Conservation (phyloP, 2,113 vertebrate species). For the Stegostoma tigrinum region DNA sequence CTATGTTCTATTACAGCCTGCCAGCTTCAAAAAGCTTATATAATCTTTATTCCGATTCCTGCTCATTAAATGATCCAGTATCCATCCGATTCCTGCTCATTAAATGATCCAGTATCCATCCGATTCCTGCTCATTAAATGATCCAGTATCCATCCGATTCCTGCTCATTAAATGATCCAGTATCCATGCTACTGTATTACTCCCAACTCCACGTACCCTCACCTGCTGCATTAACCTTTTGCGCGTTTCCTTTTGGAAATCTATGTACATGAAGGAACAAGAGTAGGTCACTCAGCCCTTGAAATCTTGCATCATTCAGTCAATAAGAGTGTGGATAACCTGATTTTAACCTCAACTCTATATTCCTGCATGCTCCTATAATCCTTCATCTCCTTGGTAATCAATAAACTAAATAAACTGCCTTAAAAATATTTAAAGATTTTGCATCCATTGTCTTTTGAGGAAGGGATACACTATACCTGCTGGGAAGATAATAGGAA, state of each 20-base stretch:
- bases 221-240: background rate
- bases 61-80: background rate
- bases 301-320: too few species aligned
- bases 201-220: background rate
- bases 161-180: background rate
- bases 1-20: too few species aligned
- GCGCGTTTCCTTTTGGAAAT: background rate
- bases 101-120: background rate
- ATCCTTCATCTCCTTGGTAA: too few species aligned
- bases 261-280: background rate
- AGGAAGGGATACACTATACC: background rate
- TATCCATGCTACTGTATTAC: background rate
- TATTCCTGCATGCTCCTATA: too few species aligned
- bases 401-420: too few species aligned
- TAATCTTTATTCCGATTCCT: background rate
- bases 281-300: too few species aligned
- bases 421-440: too few species aligned
- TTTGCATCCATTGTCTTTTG: too few species aligned
- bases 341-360: too few species aligned
- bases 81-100: background rate
- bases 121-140: background rate
- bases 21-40: background rate
- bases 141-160: too few species aligned
- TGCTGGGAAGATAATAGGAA: too few species aligned
- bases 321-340: too few species aligned